These are phyloP conservation scores for Laupala kohalensis DNA, from an alignment of 1,140 invertebrate species.

Conservation along the genomic window DNA sequence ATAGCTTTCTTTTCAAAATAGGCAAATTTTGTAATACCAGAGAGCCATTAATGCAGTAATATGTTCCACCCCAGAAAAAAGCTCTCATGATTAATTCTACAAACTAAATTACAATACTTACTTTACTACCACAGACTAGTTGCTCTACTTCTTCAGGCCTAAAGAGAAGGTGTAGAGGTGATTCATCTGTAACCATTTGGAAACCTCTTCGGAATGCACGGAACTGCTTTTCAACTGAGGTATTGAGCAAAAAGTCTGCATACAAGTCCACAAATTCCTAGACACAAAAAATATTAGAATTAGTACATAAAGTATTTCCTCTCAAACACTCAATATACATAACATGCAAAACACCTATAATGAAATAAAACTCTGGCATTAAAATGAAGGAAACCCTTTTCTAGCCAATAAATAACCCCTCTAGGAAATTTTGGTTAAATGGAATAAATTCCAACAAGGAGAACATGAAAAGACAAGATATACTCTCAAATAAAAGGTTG, in stretches of 20 bases:
- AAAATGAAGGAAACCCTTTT: too few relatives aligned
- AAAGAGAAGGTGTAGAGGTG: constrained; percentile 71
- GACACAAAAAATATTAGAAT: not conserved
- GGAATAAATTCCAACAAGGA: too few relatives aligned
- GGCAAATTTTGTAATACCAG: not conserved
- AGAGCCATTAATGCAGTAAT: too few relatives aligned
- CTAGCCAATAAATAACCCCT: too few relatives aligned
- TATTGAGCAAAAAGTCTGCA: constrained; percentile 78
- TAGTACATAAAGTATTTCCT: too few relatives aligned
- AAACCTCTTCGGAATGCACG: constrained; percentile 82
- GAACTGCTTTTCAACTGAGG: constrained; percentile 77
- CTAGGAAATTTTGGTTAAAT: too few relatives aligned
- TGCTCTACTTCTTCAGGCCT: constrained; percentile 85
- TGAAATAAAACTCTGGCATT: too few relatives aligned
- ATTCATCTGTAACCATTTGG: constrained; percentile 77
- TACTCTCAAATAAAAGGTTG: too few relatives aligned
- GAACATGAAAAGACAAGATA: too few relatives aligned
- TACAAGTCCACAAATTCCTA: constrained; percentile 81
- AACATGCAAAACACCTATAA: too few relatives aligned
- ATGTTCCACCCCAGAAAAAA: too few relatives aligned
- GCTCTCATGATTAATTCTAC: not conserved
- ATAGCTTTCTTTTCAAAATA: not conserved
- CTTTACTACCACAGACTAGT: constrained; percentile 68
- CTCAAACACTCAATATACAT: too few relatives aligned
- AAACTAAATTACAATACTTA: constrained; percentile 16